phyloP scores from a whole-genome alignment of 2,113 vertebrate genomes.

The Erinaceus europaeus region DNA sequence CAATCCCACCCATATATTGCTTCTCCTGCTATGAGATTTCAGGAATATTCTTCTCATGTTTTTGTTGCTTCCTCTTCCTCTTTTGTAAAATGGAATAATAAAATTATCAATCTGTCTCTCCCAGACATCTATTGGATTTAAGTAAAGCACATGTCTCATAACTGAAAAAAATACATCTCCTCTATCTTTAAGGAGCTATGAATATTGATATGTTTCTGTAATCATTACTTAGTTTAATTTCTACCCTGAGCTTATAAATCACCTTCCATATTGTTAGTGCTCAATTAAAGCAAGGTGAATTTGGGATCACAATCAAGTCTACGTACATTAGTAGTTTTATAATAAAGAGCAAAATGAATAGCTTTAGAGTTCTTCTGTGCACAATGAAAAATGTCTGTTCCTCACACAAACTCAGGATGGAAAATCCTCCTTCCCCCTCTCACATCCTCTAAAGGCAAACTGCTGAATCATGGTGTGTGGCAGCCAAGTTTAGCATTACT shows the following conservation, averaged over 20 bases:
- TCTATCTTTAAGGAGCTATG: background rate
- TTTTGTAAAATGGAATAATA: no score
- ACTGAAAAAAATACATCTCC: background rate
- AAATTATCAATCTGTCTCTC: background rate
- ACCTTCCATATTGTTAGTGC: background rate
- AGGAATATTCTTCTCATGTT: background rate
- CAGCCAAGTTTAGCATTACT: background rate
- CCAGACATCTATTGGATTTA: background rate
- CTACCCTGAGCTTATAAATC: no score
- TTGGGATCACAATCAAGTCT: background rate
- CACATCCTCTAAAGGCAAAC: background rate
- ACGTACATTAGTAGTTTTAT: background rate
- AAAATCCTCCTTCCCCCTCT: background rate
- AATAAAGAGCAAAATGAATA: background rate
- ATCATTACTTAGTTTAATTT: slow-evolving; percentile 10
- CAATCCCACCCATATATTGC: background rate
- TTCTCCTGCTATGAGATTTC: background rate
- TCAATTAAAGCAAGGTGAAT: background rate
- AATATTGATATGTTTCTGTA: background rate
- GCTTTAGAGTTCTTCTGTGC: background rate
- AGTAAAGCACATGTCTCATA: background rate
- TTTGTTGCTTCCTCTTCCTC: background rate
- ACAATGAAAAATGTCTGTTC: background rate
- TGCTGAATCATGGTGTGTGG: slow-evolving; percentile 44
- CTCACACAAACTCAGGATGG: background rate